phyloP scores from a whole-genome alignment of 64 coral and sea anemone species.

The Montipora cactus region DNA sequence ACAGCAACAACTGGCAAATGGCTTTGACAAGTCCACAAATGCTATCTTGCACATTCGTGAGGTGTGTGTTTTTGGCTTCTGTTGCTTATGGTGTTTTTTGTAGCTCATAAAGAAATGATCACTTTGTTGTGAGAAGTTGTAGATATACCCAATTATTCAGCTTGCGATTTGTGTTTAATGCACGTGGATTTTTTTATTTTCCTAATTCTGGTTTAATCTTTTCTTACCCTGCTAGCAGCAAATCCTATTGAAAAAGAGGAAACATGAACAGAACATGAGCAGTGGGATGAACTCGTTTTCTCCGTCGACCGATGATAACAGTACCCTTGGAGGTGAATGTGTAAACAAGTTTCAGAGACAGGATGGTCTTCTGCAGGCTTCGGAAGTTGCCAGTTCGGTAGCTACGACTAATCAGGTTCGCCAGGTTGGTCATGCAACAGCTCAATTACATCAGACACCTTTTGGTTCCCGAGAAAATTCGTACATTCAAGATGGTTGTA shows the following conservation, averaged over 20 bases:
- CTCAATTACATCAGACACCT: constrained; percentile 7
- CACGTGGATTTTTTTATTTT: constrained; percentile 63
- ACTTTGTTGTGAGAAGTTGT: neutral
- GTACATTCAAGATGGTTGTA: constrained; percentile 8
- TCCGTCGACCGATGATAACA: constrained; percentile 15
- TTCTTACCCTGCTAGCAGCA: constrained; percentile 88
- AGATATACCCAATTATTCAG: constrained; percentile 64
- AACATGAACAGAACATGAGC: constrained; percentile 88
- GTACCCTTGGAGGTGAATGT: constrained; percentile 54
- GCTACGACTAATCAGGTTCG: constrained; percentile 16
- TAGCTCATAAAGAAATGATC: neutral
- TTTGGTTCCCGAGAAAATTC: neutral
- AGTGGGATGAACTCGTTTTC: constrained; percentile 22
- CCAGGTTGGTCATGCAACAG: constrained; percentile 15
- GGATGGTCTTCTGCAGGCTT: constrained; percentile 34
- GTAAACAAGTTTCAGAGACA: constrained; percentile 69
- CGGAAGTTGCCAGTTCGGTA: neutral
- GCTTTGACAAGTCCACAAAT: constrained; percentile 83
- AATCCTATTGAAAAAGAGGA: constrained; percentile 90
- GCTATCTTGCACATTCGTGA: constrained; percentile 76
- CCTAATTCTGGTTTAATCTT: constrained; percentile 80
- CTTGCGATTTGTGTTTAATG: constrained; percentile 68
- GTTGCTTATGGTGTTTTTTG: neutral
- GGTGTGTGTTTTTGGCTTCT: constrained; percentile 70
- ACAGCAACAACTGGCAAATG: constrained; percentile 78